Conservation (phyloP, 2,888 invertebrate genomes). For the Leptopilina myrica region DNA sequence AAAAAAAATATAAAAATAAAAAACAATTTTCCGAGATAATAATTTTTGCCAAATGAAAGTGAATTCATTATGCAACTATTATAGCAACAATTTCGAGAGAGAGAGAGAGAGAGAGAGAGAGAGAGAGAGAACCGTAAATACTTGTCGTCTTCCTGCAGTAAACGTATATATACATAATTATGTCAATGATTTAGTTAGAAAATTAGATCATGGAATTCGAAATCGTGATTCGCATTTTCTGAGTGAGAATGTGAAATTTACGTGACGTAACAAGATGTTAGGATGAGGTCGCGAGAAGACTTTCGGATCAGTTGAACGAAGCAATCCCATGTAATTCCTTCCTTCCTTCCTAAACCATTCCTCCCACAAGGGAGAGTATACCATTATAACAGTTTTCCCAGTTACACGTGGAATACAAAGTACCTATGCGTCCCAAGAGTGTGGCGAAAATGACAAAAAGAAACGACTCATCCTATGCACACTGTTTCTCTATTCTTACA, state of each 20-base stretch:
- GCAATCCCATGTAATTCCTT: slow-evolving; percentile 53
- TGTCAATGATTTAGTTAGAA: neutral
- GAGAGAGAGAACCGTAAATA: neutral
- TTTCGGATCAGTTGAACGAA: slow-evolving; percentile 45
- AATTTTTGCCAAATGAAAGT: no score
- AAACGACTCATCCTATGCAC: no score
- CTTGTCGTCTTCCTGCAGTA: no score
- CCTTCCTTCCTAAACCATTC: slow-evolving; percentile 44
- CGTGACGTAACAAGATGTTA: slow-evolving; percentile 47
- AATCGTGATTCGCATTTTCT: slow-evolving; percentile 46
- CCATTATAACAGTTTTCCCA: slow-evolving; percentile 72
- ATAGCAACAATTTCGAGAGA: neutral
- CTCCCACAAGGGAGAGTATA: slow-evolving; percentile 62
- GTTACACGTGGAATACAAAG: slow-evolving; percentile 70
- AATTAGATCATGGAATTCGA: slow-evolving; percentile 28
- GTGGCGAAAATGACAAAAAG: slow-evolving; percentile 41
- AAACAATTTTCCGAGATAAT: no score
- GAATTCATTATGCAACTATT: no score
- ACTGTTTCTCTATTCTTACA: no score
- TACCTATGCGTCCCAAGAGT: slow-evolving; percentile 61
- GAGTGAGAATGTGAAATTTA: slow-evolving; percentile 49
- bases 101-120: neutral
- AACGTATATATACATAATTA: neutral
- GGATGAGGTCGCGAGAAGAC: slow-evolving; percentile 21
- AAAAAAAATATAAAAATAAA: no score